phyloP scores from a whole-genome alignment of 2,113 vertebrate genomes.

The Dolichotis patagonum region DNA sequence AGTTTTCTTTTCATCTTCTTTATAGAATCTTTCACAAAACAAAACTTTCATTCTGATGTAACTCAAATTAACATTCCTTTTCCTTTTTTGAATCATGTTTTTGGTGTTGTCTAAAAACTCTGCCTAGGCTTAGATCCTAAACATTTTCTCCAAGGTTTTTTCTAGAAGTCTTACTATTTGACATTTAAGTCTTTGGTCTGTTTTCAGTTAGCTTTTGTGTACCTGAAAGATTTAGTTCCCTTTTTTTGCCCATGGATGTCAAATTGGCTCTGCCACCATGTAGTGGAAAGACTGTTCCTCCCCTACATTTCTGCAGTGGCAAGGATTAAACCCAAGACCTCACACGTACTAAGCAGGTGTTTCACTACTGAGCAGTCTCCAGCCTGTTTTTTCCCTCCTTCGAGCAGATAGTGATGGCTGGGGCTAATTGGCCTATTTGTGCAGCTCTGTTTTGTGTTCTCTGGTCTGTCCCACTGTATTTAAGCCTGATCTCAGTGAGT shows the following conservation, averaged over 20 bases:
- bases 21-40: background rate
- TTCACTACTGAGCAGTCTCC: background rate
- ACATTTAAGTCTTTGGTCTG: background rate
- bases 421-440: background rate
- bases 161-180: background rate
- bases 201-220: background rate
- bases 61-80: background rate
- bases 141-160: background rate
- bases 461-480: background rate
- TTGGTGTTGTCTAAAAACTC: slow-evolving; percentile 1
- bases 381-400: background rate
- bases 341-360: background rate
- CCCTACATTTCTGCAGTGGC: background rate
- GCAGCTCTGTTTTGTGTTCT: background rate
- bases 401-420: background rate
- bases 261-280: background rate
- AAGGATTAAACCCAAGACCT: background rate
- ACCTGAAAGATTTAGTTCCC: background rate
- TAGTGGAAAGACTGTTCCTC: background rate
- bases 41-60: background rate
- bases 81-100: background rate
- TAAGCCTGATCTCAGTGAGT: background rate
- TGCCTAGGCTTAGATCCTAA: slow-evolving; percentile 3
- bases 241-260: background rate
- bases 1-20: background rate